Evolutionary conservation across 2,888 invertebrate species (phyloP).

Genomic region (Ypsolopha scabrella): DNA sequence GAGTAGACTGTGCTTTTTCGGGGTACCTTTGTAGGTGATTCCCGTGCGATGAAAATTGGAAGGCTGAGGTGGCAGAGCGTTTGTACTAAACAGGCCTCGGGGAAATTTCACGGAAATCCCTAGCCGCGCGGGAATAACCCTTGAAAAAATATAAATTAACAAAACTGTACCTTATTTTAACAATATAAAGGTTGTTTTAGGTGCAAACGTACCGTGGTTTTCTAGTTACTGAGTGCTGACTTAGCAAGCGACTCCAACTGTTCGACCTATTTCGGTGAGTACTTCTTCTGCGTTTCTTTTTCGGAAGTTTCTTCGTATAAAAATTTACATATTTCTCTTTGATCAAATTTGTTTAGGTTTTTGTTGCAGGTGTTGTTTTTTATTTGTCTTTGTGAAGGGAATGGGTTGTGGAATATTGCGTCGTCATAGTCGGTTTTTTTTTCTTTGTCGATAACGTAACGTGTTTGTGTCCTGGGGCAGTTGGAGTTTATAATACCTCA

Average conservation of each 20-base stretch:
- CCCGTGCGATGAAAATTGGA: slow-evolving; percentile 6
- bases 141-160: neutral
- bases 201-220: neutral
- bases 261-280: slow-evolving; percentile 28
- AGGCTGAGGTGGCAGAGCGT: slow-evolving; percentile 23
- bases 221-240: slow-evolving; percentile 21
- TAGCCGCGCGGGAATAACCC: neutral
- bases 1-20: slow-evolving; percentile 14
- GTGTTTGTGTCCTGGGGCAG: too few species aligned
- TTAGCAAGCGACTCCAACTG: slow-evolving; percentile 30
- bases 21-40: slow-evolving; percentile 1
- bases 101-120: slow-evolving; percentile 38
- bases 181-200: neutral
- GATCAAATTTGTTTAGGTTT: neutral
- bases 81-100: slow-evolving; percentile 47
- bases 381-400: too few species aligned
- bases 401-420: too few species aligned
- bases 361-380: too few species aligned
- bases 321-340: slow-evolving; percentile 1
- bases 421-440: too few species aligned
- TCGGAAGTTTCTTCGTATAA: neutral
- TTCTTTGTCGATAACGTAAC: too few species aligned
- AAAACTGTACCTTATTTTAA: neutral
- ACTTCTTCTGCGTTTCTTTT: slow-evolving; percentile 6
- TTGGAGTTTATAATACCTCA: too few species aligned